These are phyloP conservation scores for Rhinolophus ferrumequinum DNA, from an alignment of 2,113 vertebrate genomes.

Conservation along the genomic window DNA sequence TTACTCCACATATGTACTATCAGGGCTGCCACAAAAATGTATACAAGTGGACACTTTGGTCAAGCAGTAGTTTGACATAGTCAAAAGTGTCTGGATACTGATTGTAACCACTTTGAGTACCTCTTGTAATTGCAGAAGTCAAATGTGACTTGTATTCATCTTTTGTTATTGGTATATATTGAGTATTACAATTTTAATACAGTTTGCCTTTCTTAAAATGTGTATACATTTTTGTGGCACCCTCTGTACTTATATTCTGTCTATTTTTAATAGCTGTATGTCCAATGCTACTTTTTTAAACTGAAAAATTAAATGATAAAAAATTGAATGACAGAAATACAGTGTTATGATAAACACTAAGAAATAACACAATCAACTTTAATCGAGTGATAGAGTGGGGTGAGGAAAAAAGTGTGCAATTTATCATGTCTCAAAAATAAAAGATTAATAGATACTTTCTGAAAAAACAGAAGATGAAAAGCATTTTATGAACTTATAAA, in stretches of 20 bases:
- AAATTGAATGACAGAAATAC: constrained; percentile 1
- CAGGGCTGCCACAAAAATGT: too few relatives aligned
- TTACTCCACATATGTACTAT: not conserved
- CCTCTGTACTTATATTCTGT: not conserved
- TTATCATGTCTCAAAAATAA: constrained; percentile 24
- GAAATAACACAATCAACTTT: constrained; percentile 16
- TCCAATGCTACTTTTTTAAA: constrained; percentile 37
- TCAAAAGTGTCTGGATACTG: too few relatives aligned
- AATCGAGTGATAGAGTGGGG: not conserved
- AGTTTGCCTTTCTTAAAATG: too few relatives aligned
- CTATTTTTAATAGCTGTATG: not conserved
- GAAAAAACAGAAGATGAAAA: constrained; percentile 26
- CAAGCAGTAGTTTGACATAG: too few relatives aligned
- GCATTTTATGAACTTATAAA: constrained; percentile 18
- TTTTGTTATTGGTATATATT: too few relatives aligned
- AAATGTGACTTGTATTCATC: too few relatives aligned
- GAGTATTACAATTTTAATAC: too few relatives aligned
- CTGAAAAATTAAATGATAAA: not conserved
- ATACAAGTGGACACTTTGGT: too few relatives aligned
- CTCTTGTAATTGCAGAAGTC: too few relatives aligned
- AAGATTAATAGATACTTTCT: constrained; percentile 17
- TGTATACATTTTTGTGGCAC: too few relatives aligned
- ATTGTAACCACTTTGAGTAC: too few relatives aligned
- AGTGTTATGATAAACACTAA: not conserved
- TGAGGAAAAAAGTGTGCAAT: constrained; percentile 1